A percentile compares a stretch with the other conserved stretches of the same genome.
Evolutionary conservation across 2,797 vertebrate species (phyloP).

Genomic region (Nyctalus aviator): DNA sequence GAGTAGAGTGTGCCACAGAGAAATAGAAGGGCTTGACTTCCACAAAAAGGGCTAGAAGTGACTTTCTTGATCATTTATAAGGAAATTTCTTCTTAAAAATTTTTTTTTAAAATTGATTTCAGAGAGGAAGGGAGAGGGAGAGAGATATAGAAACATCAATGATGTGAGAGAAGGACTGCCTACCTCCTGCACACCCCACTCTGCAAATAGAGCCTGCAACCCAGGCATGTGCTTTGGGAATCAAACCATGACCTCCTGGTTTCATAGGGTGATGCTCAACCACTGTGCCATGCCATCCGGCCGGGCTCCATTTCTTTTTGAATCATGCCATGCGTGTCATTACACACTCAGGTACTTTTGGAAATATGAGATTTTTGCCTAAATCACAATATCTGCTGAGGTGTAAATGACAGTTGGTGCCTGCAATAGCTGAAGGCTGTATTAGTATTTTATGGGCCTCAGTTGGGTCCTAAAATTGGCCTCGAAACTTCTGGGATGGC

Average conservation of each 20-base stretch:
- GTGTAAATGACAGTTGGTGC: not conserved
- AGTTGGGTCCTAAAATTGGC: not conserved
- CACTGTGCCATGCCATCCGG: too few species aligned
- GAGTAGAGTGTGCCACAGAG: not conserved
- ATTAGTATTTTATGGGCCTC: not conserved
- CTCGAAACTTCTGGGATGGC: not conserved
- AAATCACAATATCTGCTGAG: not conserved
- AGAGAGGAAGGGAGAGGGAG: too few species aligned
- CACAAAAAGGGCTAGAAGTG: not conserved
- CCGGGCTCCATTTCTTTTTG: not conserved
- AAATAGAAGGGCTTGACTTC: not conserved
- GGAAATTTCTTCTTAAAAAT: not conserved
- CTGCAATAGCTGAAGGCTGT: not conserved
- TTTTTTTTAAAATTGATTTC: too few species aligned
- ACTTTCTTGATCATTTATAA: not conserved
- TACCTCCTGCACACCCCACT: too few species aligned
- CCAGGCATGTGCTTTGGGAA: too few species aligned
- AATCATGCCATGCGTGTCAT: not conserved
- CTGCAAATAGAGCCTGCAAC: too few species aligned
- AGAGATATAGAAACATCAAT: too few species aligned
- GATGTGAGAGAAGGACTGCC: too few species aligned
- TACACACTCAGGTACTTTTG: not conserved
- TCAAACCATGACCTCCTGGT: too few species aligned
- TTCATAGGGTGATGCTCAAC: too few species aligned
- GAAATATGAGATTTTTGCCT: slow-evolving; percentile 43